Evolutionary conservation across 2,888 invertebrate genomes (phyloP), one percentile per base, ranked within the genome.

Genomic region (Ornithoptera alexandrae): DNA sequence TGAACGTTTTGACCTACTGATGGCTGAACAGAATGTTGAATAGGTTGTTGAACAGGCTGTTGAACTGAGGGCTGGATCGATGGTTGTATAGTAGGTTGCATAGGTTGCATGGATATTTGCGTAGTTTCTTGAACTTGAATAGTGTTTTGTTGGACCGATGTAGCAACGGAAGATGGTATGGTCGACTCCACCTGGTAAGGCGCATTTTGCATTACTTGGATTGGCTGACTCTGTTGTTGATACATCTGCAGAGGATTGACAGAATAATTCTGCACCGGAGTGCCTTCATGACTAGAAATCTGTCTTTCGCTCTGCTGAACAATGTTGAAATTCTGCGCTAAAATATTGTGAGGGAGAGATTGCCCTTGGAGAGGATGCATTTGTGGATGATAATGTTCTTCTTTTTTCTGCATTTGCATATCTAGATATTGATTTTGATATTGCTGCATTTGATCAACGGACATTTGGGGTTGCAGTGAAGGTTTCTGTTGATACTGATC

Each of bases 211-310:
- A 77, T 84, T 56, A 80, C 74, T 68, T 85, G 87, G 64, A 82
- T 76, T 0, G 83, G 81, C 71, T 88, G 87, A 67, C 84, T 87
- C 61, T 74, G 82, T 68, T 75, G 87, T 73, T 87, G 93, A 78
- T 90, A 90, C 84, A 91, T 88, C 72, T 93, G 93, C 76, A 92
- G 81, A 68, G 92, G 92, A 75, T 92, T 92, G 78, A 89, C 79
- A 72, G 88, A 77, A 72, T 85, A 92, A 82, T 92, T 90, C 81
- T 92, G 93, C 83, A 90, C 89, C 17, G 90, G 91, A 10, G 91
- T 92, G 84, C 92, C 90, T 84, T 93, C 93, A 82, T 90, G 93
- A 88, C 90, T 92, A 87, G 90, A 92, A 78, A 90, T 90, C 83
- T 91, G 90, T 84, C 92, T 83, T 74, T 92, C 91, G 78, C 82